Evolutionary conservation across 2,888 invertebrate species (phyloP), one percentile per base, ranked within the genome.

Genomic region (Hyalella azteca): DNA sequence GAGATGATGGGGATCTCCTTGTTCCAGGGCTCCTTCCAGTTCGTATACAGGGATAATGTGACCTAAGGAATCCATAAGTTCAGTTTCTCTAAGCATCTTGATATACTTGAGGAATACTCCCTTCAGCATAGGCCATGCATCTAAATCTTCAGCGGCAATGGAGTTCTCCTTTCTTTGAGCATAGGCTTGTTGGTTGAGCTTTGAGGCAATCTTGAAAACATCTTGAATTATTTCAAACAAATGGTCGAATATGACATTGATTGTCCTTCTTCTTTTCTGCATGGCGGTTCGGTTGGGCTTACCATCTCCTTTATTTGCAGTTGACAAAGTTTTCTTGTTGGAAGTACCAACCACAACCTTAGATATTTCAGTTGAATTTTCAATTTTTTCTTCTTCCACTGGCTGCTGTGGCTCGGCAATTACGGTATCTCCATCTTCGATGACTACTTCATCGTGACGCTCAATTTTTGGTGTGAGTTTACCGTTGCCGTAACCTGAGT

Each of bases 201-300:
- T 36, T 5, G 66, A 36, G n/a, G 66, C 66, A 19, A 66, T 66
- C 36, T 66, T 15, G 19, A 66, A 29, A 5, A 66, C 66, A 66
- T 66, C 66, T 36, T 66, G 66, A 15, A 66, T 66, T n/a, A 66
- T 66, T 66, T 66, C 66, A 29, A 66, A 66, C 66, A 66, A 36
- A 36, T 66, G 66, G 19, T 66, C 66, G 19, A 66, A 66, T 15
- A 66, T 66, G 66, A 66, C 66, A 22, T 36, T 66, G 9, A 66
- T 29, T 13, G 66, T 36, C 39, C 36, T 66, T 36, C 66, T 66
- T 66, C 66, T 36, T n/a, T 66, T 66, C 13, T 66, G 66, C 29
- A 66, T 22, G 4, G 36, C 36, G 29, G 36, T 11, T 36, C 66
- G 66, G 19, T 22, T 32, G 19, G 66, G 66, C 19, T 66, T 66